Evolutionary conservation across 2,113 vertebrate genomes (phyloP).

Genomic region (Aegypius monachus): DNA sequence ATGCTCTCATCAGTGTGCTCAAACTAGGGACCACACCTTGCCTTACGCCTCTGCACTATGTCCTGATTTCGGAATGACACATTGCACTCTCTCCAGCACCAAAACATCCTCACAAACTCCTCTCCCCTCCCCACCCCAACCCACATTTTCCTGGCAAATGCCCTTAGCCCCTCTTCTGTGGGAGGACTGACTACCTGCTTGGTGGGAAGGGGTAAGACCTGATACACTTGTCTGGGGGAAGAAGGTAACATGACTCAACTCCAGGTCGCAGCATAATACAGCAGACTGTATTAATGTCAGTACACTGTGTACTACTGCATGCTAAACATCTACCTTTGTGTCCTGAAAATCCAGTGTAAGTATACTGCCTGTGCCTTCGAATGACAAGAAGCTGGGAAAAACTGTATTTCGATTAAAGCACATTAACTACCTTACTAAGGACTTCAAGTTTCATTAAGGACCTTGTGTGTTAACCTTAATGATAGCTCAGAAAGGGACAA

Average conservation of each 20-base stretch:
- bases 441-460: background rate
- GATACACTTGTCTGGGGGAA: background rate
- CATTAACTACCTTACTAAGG: background rate
- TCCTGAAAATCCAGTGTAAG: background rate
- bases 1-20: fast-evolving
- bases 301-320: background rate
- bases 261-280: background rate
- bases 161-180: background rate
- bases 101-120: background rate
- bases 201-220: background rate
- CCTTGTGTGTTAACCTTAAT: background rate
- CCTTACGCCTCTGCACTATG: background rate
- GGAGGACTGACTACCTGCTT: background rate
- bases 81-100: background rate
- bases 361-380: background rate
- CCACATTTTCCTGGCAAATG: background rate
- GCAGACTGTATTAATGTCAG: background rate
- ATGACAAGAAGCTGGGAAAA: background rate
- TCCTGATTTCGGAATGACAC: background rate
- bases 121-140: background rate
- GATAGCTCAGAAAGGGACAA: background rate
- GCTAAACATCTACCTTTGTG: background rate
- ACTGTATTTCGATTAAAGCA: background rate
- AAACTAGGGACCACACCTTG: background rate
- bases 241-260: background rate